Evolutionary conservation across 2,113 vertebrate genomes (phyloP).

Genomic region (Tragelaphus strepsiceros): DNA sequence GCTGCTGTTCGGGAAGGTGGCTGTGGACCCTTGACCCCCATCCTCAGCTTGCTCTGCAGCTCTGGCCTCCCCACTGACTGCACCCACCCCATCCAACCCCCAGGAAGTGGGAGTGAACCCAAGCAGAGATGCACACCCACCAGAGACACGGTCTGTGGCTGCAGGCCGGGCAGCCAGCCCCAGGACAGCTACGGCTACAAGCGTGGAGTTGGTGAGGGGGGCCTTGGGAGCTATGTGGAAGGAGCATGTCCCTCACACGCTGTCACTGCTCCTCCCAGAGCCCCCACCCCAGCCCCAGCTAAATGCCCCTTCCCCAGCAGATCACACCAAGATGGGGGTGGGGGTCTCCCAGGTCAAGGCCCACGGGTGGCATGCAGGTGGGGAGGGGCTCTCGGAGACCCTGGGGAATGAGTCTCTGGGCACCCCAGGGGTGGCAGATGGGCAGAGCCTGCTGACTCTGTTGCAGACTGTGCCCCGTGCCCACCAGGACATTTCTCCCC

Average conservation of each 20-base stretch:
- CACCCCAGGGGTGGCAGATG: neutral
- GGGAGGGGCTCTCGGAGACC: neutral
- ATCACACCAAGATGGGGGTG: neutral
- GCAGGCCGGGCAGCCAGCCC: conserved; percentile 53
- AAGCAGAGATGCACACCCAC: neutral
- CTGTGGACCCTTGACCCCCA: neutral
- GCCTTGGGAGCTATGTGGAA: no score
- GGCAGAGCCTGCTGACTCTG: neutral
- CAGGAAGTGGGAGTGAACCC: conserved; percentile 55
- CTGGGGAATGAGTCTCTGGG: neutral
- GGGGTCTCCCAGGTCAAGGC: neutral
- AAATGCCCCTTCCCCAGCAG: neutral
- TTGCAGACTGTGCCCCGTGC: conserved; percentile 75
- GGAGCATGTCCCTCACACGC: rapidly evolving
- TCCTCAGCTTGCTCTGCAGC: neutral
- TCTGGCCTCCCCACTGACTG: neutral
- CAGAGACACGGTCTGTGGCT: conserved; percentile 45
- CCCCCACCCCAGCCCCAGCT: neutral
- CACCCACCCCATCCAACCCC: neutral
- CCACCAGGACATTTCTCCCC: conserved; percentile 75
- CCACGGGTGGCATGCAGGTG: neutral
- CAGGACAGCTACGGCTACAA: neutral
- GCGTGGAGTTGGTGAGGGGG: conserved; percentile 54
- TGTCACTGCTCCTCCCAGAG: neutral
- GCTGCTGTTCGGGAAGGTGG: neutral